Percentiles rank a stretch among this genome's conserved stretches.
Evolutionary conservation across 2,888 invertebrate species (phyloP).

Genomic region (Netelia melanura): DNA sequence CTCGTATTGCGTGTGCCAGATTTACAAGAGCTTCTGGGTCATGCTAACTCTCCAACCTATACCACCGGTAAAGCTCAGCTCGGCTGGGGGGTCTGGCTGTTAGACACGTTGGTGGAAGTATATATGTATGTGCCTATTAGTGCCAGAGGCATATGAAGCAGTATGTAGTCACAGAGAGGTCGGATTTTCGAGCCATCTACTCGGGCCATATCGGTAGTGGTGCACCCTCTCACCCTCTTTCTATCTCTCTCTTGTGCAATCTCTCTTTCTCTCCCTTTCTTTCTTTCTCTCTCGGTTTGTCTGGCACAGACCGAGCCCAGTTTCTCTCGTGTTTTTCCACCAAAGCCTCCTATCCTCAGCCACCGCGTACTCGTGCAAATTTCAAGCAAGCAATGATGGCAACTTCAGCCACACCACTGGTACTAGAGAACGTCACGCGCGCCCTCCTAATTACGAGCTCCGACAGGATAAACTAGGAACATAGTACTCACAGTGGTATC

Average conservation of each 20-base stretch:
- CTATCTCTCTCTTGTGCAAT: conserved; percentile 5
- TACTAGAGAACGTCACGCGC: conserved; percentile 31
- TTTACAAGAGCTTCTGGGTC: conserved; percentile 36
- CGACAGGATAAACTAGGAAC: conserved; percentile 37
- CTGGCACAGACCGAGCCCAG: conserved; percentile 10
- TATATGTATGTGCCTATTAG: conserved; percentile 63
- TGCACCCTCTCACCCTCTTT: conserved; percentile 45
- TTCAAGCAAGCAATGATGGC: conserved; percentile 45
- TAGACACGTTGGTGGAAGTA: conserved; percentile 17
- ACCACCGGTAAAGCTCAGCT: not conserved
- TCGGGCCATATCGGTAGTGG: conserved; percentile 60
- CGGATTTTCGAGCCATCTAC: conserved; percentile 64
- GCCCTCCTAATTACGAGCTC: conserved; percentile 67
- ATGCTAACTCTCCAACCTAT: conserved; percentile 4
- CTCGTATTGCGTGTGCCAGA: conserved; percentile 42
- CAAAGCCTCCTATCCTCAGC: conserved; percentile 52
- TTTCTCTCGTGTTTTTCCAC: conserved; percentile 51
- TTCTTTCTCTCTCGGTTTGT: conserved; percentile 10
- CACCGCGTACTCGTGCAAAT: conserved; percentile 62
- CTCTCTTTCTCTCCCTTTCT: conserved; percentile 1
- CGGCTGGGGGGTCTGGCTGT: conserved; percentile 2
- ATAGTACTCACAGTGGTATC: conserved; percentile 51
- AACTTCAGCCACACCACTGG: conserved; percentile 45
- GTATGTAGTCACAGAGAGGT: conserved; percentile 55
- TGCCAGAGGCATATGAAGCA: conserved; percentile 58